Evolutionary conservation across 2,888 invertebrate species (phyloP).

Genomic region (Drepana falcataria): DNA sequence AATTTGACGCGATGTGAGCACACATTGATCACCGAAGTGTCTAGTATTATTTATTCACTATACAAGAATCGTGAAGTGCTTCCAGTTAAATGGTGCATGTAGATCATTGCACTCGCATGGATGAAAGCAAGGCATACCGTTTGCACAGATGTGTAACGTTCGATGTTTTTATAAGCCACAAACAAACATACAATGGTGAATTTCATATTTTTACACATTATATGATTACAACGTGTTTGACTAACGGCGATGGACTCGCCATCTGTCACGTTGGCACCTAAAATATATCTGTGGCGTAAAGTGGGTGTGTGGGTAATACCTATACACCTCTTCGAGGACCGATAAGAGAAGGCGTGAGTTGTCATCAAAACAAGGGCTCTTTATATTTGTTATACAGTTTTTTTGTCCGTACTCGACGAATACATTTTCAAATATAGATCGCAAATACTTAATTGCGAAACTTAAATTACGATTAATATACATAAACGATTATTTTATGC

Average conservation of each 20-base stretch:
- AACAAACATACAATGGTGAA: background rate
- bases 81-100: slow-evolving; percentile 67
- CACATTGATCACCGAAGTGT: slow-evolving; percentile 19
- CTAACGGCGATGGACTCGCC: no score
- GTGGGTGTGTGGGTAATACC: no score
- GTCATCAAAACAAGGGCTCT: no score
- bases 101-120: slow-evolving; percentile 55
- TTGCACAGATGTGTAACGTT: slow-evolving; percentile 4
- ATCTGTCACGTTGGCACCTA: no score
- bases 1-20: slow-evolving; percentile 18
- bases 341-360: no score
- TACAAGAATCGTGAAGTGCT: slow-evolving; percentile 38
- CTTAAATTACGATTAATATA: background rate
- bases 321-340: no score
- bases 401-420: no score
- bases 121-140: slow-evolving; percentile 43
- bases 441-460: background rate
- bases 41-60: slow-evolving; percentile 2
- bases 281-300: no score
- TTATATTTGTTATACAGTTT: no score
- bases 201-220: no score
- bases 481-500: background rate
- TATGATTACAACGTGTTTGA: no score
- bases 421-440: background rate
- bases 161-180: no score